phyloP scores from a whole-genome alignment of 2,888 invertebrate genomes.

The Lithophane ornitopus region DNA sequence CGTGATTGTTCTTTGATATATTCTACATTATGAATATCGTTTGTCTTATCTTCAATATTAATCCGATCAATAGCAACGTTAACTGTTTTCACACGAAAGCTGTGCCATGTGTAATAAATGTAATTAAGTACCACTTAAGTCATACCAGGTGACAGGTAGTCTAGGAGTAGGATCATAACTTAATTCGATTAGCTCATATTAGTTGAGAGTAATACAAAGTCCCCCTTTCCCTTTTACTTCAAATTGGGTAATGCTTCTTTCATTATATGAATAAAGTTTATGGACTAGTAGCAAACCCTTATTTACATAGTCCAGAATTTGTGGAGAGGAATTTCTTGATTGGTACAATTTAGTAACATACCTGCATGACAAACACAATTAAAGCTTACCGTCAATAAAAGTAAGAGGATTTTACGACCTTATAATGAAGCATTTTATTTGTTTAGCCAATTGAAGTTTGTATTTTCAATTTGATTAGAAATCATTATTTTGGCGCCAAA shows the following conservation, averaged over 20 bases:
- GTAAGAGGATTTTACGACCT: slow-evolving; percentile 18
- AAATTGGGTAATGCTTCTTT: slow-evolving; percentile 31
- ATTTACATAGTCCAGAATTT: slow-evolving; percentile 22
- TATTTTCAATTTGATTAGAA: slow-evolving; percentile 9
- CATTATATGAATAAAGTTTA: slow-evolving; percentile 31
- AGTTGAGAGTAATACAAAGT: slow-evolving; percentile 20
- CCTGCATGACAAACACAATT: background rate
- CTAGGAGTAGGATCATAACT: slow-evolving; percentile 40
- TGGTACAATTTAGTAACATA: slow-evolving; percentile 22
- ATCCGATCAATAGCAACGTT: background rate
- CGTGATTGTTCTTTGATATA: background rate
- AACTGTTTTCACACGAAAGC: slow-evolving; percentile 23
- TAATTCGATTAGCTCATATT: slow-evolving; percentile 50
- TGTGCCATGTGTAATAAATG: slow-evolving; percentile 22
- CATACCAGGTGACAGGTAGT: slow-evolving; percentile 31
- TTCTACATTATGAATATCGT: background rate
- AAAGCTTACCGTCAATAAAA: slow-evolving; percentile 28
- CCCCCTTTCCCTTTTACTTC: slow-evolving; percentile 28
- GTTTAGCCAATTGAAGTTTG: slow-evolving; percentile 15
- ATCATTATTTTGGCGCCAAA: slow-evolving; percentile 33
- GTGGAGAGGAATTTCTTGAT: slow-evolving; percentile 41
- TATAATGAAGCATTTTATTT: slow-evolving; percentile 17
- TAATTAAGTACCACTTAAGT: slow-evolving; percentile 44
- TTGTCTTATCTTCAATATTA: background rate
- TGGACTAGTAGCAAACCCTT: background rate